These are phyloP conservation scores for Oligia latruncula DNA, from an alignment of 2,888 invertebrate species.

Conservation along the genomic window DNA sequence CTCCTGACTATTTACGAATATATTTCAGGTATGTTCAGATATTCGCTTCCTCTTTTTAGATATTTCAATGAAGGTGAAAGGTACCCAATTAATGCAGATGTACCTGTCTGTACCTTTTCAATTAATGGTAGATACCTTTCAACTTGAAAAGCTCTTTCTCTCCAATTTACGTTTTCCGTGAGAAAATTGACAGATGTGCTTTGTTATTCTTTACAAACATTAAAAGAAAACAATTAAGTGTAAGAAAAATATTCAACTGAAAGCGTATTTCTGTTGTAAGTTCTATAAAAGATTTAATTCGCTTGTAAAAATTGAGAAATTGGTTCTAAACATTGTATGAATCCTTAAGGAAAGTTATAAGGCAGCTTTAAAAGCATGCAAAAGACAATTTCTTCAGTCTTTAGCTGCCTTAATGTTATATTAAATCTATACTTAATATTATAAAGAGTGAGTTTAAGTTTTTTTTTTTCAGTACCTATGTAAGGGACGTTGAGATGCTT, in stretches of 20 bases:
- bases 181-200: conserved; percentile 42
- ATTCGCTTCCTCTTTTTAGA: not conserved
- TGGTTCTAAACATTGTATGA: not conserved
- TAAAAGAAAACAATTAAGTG: conserved; percentile 24
- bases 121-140: conserved; percentile 28
- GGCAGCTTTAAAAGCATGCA: too few species aligned
- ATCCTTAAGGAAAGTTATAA: not conserved
- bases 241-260: conserved; percentile 17
- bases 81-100: conserved; percentile 15
- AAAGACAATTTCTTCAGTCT: too few species aligned
- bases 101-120: conserved; percentile 24
- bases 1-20: not conserved
- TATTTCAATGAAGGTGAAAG: conserved; percentile 6
- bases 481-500: too few species aligned
- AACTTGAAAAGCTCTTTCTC: conserved; percentile 22
- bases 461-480: too few species aligned
- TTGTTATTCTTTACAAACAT: conserved; percentile 30
- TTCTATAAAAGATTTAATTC: not conserved
- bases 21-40: not conserved
- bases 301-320: not conserved
- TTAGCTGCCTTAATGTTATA: too few species aligned
- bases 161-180: conserved; percentile 34
- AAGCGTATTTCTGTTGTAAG: not conserved
- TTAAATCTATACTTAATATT: too few species aligned
- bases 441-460: too few species aligned